Base-by-base conservation (phyloP, 1,140 invertebrate species). In the Patella vulgata region DNA sequence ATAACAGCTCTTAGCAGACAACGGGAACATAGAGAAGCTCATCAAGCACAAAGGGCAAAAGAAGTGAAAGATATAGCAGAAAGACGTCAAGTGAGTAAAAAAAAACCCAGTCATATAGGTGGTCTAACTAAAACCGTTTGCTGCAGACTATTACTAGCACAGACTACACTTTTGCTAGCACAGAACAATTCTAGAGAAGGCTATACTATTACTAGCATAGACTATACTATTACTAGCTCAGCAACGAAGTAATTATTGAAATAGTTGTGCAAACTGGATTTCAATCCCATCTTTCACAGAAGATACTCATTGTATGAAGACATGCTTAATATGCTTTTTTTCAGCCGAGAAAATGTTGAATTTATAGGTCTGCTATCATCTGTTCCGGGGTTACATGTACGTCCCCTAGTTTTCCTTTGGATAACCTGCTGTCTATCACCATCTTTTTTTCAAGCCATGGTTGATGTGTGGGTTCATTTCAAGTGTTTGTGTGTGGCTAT, bases 21-120 rank as follows among this genome's bases (percentile, higher is more conserved):
- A 40, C 48, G 79, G 52, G 77, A 80, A 59, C 61, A 67, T 12
- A 47, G 79, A 23, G 81, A 82, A 30, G 64, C 46, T 6, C 54
- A 72, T 17, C 56, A 71, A 44, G 40, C 56, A n/a, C 58, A 77
- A 36, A 61, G 60, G 31, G 65, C 74, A 36, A 67, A 70, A 63
- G 71, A 81, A 42, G 57, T 70, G 1, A 61, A 77, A 40, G 63
- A 72, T 48, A 58, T 63, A 17, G 21, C 59, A 17, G 51, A 70
- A 43, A 68, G 64, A 47, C 74, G 75, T 62, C 70, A 78, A 67
- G 78, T 80, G 43, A 44, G 71, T 56, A 19, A 42, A 28, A 25
- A n/a, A n/a, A 25, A 28, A 27, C 36, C 21, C 27, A 25, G 33
- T 52, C 12, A 9, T 53, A 48, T 9, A 14, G 4, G n/a, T 25